phyloP scores from a whole-genome alignment of 2,888 invertebrate genomes.

The Ennomos quercinarius region DNA sequence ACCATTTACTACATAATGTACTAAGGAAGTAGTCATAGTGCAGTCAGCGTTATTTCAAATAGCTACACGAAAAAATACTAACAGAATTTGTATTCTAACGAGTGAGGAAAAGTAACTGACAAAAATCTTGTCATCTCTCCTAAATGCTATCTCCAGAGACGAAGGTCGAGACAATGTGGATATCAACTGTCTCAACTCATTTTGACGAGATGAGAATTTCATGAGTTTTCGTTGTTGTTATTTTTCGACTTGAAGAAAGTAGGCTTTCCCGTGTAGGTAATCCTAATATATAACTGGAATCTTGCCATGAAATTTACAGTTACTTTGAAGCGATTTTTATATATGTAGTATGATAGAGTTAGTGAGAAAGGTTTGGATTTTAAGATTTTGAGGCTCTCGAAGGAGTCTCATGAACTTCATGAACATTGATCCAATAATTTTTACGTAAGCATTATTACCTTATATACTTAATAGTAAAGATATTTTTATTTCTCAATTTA shows the following conservation, averaged over 20 bases:
- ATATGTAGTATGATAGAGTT: too few relatives aligned
- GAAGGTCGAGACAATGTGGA: slow-evolving; percentile 42
- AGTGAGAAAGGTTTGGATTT: too few relatives aligned
- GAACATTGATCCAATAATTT: too few relatives aligned
- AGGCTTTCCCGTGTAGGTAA: not conserved
- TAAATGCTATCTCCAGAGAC: slow-evolving; percentile 37
- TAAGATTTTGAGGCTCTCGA: too few relatives aligned
- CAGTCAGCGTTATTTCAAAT: slow-evolving; percentile 3
- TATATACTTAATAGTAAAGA: too few relatives aligned
- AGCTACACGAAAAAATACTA: slow-evolving; percentile 11
- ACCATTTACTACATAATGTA: too few relatives aligned
- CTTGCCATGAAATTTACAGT: too few relatives aligned
- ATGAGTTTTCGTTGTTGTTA: slow-evolving; percentile 35
- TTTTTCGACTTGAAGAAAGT: slow-evolving; percentile 23
- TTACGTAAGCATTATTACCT: too few relatives aligned
- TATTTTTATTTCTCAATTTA: too few relatives aligned
- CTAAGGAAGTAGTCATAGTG: not conserved
- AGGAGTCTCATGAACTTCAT: too few relatives aligned
- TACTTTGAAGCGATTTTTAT: too few relatives aligned
- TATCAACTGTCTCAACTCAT: slow-evolving; percentile 43
- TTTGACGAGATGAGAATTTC: slow-evolving; percentile 42
- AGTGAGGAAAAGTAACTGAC: slow-evolving; percentile 28
- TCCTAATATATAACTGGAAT: not conserved
- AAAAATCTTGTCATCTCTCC: slow-evolving; percentile 35
- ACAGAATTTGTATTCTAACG: slow-evolving; percentile 30